Conservation (phyloP, 1,140 invertebrate species). For the Drosophila tani region DNA sequence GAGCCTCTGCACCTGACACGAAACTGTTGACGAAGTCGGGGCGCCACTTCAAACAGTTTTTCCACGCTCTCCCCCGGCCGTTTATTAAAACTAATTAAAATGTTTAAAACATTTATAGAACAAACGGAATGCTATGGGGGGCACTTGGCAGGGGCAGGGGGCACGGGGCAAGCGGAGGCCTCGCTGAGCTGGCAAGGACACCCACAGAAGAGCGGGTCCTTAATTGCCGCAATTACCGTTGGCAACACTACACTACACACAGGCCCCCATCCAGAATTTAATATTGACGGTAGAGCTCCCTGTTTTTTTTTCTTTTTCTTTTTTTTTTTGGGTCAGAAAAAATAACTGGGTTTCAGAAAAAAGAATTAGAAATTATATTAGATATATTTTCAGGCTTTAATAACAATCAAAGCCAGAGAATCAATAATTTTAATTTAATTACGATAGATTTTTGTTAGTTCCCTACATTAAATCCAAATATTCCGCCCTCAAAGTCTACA, state of each 20-base stretch:
- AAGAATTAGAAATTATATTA: background rate
- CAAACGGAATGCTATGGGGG: slow-evolving; percentile 51
- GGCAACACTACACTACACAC: slow-evolving; percentile 5
- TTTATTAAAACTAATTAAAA: slow-evolving; percentile 67
- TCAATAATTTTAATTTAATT: too few relatives aligned
- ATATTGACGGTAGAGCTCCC: background rate
- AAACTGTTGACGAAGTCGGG: slow-evolving; percentile 51
- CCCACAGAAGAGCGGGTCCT: slow-evolving; percentile 28
- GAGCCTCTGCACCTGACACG: slow-evolving; percentile 46
- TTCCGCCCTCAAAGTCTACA: too few relatives aligned
- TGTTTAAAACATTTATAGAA: slow-evolving; percentile 67
- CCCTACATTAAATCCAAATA: too few relatives aligned
- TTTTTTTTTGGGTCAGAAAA: background rate
- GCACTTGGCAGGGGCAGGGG: background rate
- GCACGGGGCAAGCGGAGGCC: background rate
- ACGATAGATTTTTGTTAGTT: too few relatives aligned
- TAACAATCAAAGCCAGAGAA: background rate
- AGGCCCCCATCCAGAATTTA: slow-evolving; percentile 3
- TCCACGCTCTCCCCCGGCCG: slow-evolving; percentile 21
- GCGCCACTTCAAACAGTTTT: slow-evolving; percentile 56
- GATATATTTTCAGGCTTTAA: background rate
- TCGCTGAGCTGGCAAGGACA: slow-evolving; percentile 28
- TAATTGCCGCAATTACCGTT: slow-evolving; percentile 55
- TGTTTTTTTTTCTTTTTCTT: background rate
- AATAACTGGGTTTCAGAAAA: too few relatives aligned